Conservation (phyloP, 1,140 invertebrate species). For the Carcinoscorpius rotundicauda region DNA sequence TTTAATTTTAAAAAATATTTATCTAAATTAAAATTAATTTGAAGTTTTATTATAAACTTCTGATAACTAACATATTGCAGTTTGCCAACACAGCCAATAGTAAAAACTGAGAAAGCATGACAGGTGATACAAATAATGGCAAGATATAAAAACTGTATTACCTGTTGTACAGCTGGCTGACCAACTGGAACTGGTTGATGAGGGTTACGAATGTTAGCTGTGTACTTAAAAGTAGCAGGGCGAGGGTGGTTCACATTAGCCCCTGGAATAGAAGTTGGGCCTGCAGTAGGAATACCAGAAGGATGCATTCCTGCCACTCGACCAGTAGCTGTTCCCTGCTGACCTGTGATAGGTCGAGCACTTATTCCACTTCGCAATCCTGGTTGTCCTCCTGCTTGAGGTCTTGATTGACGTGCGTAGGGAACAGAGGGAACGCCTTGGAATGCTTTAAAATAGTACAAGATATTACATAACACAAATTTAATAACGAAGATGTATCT, state of each 20-base stretch:
- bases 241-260: constrained; percentile 44
- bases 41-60: too few relatives aligned
- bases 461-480: too few relatives aligned
- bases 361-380: constrained; percentile 56
- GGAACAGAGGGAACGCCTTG: too few relatives aligned
- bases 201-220: constrained; percentile 40
- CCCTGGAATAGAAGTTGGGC: constrained; percentile 22
- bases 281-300: constrained; percentile 41
- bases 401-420: too few relatives aligned
- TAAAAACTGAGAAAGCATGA: too few relatives aligned
- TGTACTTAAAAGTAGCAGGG: constrained; percentile 70
- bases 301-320: constrained; percentile 19
- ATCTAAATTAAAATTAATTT: too few relatives aligned
- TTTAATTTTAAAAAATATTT: too few relatives aligned
- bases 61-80: too few relatives aligned
- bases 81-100: too few relatives aligned
- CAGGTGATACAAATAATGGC: too few relatives aligned
- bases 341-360: constrained; percentile 68
- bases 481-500: too few relatives aligned
- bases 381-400: constrained; percentile 22
- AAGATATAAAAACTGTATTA: not conserved
- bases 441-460: too few relatives aligned
- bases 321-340: constrained; percentile 23
- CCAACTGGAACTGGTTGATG: constrained; percentile 37
- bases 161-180: constrained; percentile 43